Evolutionary conservation across 2,888 invertebrate genomes (phyloP).

Genomic region (Acanthosoma haemorrhoidale): DNA sequence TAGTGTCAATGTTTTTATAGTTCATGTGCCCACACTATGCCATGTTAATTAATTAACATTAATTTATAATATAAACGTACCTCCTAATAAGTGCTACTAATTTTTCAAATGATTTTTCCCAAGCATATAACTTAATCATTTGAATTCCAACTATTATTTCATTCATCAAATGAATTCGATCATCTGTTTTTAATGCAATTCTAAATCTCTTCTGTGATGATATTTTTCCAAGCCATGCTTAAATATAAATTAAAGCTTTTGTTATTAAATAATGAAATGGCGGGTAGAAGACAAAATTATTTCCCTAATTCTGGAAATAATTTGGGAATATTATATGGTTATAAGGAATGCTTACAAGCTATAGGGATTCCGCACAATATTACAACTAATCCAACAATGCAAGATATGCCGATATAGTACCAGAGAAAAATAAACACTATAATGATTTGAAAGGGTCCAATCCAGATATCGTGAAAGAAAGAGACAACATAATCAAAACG

Average conservation of each 20-base stretch:
- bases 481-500: conserved; percentile 52
- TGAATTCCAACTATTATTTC: conserved; percentile 82
- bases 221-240: conserved; percentile 68
- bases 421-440: conserved; percentile 46
- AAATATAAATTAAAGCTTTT: conserved; percentile 39
- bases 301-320: no score
- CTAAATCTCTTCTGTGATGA: conserved; percentile 68
- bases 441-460: conserved; percentile 51
- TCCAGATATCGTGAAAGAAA: conserved; percentile 53
- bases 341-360: conserved; percentile 40
- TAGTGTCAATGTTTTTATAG: no score
- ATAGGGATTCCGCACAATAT: conserved; percentile 39
- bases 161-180: conserved; percentile 87
- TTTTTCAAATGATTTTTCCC: conserved; percentile 77
- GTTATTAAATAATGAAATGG: no score
- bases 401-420: conserved; percentile 38
- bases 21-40: no score
- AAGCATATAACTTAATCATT: conserved; percentile 88
- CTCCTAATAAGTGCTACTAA: conserved; percentile 65
- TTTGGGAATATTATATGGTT: no score
- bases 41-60: no score
- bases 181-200: conserved; percentile 83
- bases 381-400: conserved; percentile 39
- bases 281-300: no score
- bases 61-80: conserved; percentile 48